Evolutionary conservation across 2,113 vertebrate species (phyloP).

Genomic region (Campylorhamphus procurvoides): DNA sequence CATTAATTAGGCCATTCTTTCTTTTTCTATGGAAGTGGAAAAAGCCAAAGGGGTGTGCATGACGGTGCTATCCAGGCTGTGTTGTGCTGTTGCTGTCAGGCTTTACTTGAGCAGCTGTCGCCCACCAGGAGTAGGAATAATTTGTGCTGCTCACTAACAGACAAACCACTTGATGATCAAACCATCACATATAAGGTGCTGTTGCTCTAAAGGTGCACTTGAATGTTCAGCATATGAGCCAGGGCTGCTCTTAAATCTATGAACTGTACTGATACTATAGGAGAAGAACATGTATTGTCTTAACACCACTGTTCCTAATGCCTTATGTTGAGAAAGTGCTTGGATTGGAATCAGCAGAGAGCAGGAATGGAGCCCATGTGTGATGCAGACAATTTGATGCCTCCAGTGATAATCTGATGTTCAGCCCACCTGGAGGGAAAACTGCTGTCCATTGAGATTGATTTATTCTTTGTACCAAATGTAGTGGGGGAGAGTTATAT

Average conservation of each 20-base stretch:
- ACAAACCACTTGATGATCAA: not conserved
- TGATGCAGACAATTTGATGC: not conserved
- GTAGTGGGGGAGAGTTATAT: conserved; percentile 37
- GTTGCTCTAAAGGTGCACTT: not conserved
- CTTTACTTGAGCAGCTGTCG: not conserved
- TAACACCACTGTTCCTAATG: conserved; percentile 82
- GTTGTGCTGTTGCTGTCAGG: not conserved
- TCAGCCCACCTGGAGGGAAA: conserved; percentile 37
- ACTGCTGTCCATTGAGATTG: conserved; percentile 40
- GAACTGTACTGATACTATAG: not conserved
- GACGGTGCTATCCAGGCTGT: not conserved
- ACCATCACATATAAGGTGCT: not conserved
- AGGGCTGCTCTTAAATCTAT: not conserved
- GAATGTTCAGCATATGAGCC: not conserved
- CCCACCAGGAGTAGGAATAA: not conserved
- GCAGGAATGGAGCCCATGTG: conserved; percentile 24
- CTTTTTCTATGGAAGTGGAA: not conserved
- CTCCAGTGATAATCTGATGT: not conserved
- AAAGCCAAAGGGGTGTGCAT: not conserved
- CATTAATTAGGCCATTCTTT: not conserved
- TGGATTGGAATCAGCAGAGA: conserved; percentile 44
- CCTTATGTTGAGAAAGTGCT: conserved; percentile 74
- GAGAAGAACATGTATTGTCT: conserved; percentile 65
- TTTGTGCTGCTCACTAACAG: not conserved
- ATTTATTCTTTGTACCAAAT: conserved; percentile 68